Evolutionary conservation across 2,113 vertebrate species (phyloP), one percentile per base, ranked within the genome.

Genomic region (Clarias macrocephalus): DNA sequence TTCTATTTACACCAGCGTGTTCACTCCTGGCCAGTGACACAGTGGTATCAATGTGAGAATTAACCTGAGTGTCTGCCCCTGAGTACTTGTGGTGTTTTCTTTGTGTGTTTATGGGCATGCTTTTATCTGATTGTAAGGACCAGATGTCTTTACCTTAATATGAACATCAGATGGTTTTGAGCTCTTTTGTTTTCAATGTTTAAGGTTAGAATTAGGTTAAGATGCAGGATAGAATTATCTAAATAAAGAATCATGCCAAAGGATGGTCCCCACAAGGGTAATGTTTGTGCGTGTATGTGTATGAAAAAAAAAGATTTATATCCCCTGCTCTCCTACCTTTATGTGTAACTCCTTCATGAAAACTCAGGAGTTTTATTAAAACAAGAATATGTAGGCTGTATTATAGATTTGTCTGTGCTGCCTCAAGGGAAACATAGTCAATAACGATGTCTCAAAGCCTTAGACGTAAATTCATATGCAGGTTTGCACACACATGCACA

Each of bases 31-130:
- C 85, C 84, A 88, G 73, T 85, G 89, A 80, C 73, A n/a, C n/a
- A n/a, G n/a, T 75, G 86, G 68, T 83, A 86, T 90, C 80, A 80
- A 84, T 85, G 77, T 85, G 75, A 79, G 86, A 83, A 83, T 88
- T 75, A 23, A 73, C 59, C 68, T 42, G 83, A 42, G 52, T 25
- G 68, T 63, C 52, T 54, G 60, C 66, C 82, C 23, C 65, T 82
- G n/a, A 77, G 75, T 73, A 84, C 3, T 21, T 12, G 13, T n/a
- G 48, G 30, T 16, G 59, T 16, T 18, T 7, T 30, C 25, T 57
- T 23, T 68, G 42, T 54, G 48, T 83, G 81, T 65, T 12, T 54
- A 2, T 25, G 42, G 25, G 11, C 11, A 16, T 62, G 30, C 25
- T 37, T 56, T 37, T 62, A 25, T 42, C 15, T 23, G 19, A 59